Evolutionary conservation across 1,140 invertebrate species (phyloP).

Genomic region (Bursaphelenchus mucronatus): DNA sequence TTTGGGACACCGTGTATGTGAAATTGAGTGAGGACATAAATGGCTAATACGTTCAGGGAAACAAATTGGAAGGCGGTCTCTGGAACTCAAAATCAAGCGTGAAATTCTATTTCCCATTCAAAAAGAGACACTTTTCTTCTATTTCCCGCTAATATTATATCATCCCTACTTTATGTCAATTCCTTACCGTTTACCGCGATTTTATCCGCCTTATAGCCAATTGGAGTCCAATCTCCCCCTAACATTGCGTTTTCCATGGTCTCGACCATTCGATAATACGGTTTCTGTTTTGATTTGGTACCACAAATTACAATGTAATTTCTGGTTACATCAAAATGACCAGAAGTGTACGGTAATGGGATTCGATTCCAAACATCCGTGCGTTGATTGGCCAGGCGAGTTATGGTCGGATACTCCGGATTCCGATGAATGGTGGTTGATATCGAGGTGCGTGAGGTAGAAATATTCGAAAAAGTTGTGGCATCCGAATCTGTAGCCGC

Average conservation of each 20-base stretch:
- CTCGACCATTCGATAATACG: slow-evolving; percentile 20
- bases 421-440: neutral
- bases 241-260: slow-evolving; percentile 16
- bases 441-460: neutral
- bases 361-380: slow-evolving; percentile 22
- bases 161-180: neutral
- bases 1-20: too few species aligned
- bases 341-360: slow-evolving; percentile 6
- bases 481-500: neutral
- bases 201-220: slow-evolving; percentile 27
- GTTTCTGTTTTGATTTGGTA: slow-evolving; percentile 13
- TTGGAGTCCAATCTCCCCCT: slow-evolving; percentile 22
- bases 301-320: slow-evolving; percentile 28
- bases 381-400: slow-evolving; percentile 6
- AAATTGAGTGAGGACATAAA: too few species aligned
- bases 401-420: slow-evolving; percentile 2
- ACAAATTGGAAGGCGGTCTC: slow-evolving; percentile 9
- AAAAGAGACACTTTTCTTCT: neutral
- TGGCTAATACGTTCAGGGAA: too few species aligned
- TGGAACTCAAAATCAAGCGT: neutral
- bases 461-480: neutral
- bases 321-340: slow-evolving; percentile 20
- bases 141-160: too few species aligned
- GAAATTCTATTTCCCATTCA: too few species aligned
- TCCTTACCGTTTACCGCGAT: slow-evolving; percentile 37